Evolutionary conservation across 2,113 vertebrate species (phyloP), one percentile per base, ranked within the genome.

Genomic region (Neoarius graeffei): DNA sequence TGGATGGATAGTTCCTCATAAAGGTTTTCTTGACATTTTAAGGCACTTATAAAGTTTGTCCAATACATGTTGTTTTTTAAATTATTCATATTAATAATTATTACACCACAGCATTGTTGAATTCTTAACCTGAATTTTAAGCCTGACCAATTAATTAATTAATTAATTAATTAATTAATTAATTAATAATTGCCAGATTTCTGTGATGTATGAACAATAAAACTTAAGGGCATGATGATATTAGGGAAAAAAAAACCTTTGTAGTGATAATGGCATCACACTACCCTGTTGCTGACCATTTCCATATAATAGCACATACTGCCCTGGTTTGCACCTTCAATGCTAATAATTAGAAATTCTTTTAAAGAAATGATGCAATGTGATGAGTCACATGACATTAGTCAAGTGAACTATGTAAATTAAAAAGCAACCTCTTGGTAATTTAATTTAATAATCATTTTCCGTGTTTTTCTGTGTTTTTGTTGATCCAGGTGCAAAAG

Each of bases 401-500:
- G 15, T 6, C 1, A 17, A 3, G 48, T 23, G 20, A 52, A 77
- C 42, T 25, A 54, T 77, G 17, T 20, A 74, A 20, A 42, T 42
- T 48, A 48, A 20, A 20, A 50, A 11, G 3, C 42, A 76, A 76
- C 7, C 20, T 48, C 8, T 50, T 50, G 7, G 4, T 50, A 73
- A 27, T 66, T 19, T 76, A 76, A 19, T 13, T 19, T 76, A 76
- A 19, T 13, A 52, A 54, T 54, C 1, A 54, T 79, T 60, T 7
- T 69, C 7, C 80, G 7, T 14, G 15, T 87, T 81, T 74, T 50
- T 25, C 76, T 66, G 23, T 88, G 59, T 71, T 35, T 77, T n/a
- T 77, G 60, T 84, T 56, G 2, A 48, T 57, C 79, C 83, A 95
- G 92, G 90, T 96, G 86, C 89, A 88, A 86, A 95, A 93, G 71